Base-by-base conservation (phyloP, 2,797 vertebrate species). In the Cheirogaleus major region DNA sequence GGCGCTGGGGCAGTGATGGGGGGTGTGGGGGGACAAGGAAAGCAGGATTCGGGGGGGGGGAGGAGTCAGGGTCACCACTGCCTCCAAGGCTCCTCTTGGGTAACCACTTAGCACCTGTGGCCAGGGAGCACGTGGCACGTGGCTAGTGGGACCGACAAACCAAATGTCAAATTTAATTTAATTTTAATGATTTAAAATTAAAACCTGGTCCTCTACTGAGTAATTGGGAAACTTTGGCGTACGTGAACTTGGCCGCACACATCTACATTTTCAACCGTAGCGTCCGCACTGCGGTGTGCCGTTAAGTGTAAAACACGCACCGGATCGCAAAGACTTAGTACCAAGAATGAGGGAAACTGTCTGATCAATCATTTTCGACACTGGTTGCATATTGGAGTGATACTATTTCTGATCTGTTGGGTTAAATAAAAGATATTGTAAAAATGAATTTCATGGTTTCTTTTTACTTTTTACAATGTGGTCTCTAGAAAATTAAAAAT, bases 1-100 rank as follows among this genome's bases (percentile, higher is more conserved):
- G 27, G 15, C 13, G 0, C 32, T 35, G 25, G 0, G 43, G 12
- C 12, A 2, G 59, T 17, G 32, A 55, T n/a, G n/a, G 1, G 20
- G 20, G 52, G 20, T 6, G 7, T 1, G 1, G 22, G 3, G 55
- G 11, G 67, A 73, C 23, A 2, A 2, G 0, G 3, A 50, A 59
- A 61, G 17, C 20, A 5, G 20, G 8, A 8, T 18, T 30, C 15
- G 0, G 18, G 30, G 43, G 27, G 3, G 0, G 9, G 27, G 5
- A 7, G 5, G 41, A n/a, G n/a, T 10, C 7, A 2, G 38, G 41
- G 7, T 25, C 0, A 0, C 48, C 25, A 0, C n/a, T 20, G 61
- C 41, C 4, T 78, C 25, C 9, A 18, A 35, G 30, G 35, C 11
- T 22, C 79, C 69, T 17, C 25, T 0, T 1, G 48, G 18, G 41